Evolutionary conservation across 1,140 invertebrate genomes (phyloP), one percentile per base, ranked within the genome.

Genomic region (Solenopsis invicta): DNA sequence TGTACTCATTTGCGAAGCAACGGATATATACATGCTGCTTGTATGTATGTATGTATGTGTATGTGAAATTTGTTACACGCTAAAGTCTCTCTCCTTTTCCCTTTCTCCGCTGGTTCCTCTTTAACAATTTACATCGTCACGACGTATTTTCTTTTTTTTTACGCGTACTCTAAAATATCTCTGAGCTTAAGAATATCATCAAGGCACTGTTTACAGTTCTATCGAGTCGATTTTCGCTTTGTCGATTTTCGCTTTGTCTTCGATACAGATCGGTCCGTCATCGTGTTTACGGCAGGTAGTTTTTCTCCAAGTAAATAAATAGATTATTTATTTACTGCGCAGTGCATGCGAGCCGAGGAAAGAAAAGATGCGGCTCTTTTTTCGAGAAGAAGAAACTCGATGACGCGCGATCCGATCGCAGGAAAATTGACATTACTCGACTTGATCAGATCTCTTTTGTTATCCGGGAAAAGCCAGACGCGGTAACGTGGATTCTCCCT

Each of bases 151-250:
- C 52, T 41, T 45, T 13, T 24, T 71, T 37, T 21, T 52, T 21
- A 48, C 13, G 69, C 24, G 41, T 84, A 84, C n/a, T 87, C 71
- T 87, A 89, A 90, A 90, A 90, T 90, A 90, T 89, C 59, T 90
- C 89, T 90, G 56, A 52, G 81, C 88, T 89, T 90, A 90, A 87
- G 12, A 66, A 75, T 89, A 90, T 88, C 52, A 67, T 90, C 67
- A 90, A 90, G 89, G 89, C 89, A 90, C 89, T 90, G 86, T 90
- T 90, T 85, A 64, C 88, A 88, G 89, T 90, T 89, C 88, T 87
- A 72, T 82, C 50, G 13, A 72, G 74, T 81, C 66, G 56, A 59
- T 66, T 41, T 78, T 34, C 16, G 34, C 12, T 59, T 21, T 54
- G n/a, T 62, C 48, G 56, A 59, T 66, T 41, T 78, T 34, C 16